A percentile compares a stretch with the other conserved stretches of the same genome.
Evolutionary conservation across 2,888 invertebrate genomes (phyloP).

Genomic region (Busseola fusca): DNA sequence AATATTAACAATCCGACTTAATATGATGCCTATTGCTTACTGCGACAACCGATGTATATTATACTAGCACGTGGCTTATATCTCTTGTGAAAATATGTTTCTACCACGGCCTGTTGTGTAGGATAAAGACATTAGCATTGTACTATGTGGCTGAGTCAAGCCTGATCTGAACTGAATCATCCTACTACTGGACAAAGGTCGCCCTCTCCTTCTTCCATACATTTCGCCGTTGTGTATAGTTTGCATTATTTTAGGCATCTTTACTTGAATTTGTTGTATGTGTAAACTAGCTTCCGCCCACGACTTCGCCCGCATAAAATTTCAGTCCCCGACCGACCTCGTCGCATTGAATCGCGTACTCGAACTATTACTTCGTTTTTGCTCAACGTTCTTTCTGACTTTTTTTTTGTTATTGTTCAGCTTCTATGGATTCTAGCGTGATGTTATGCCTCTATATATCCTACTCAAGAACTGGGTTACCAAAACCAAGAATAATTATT

Average conservation of each 20-base stretch:
- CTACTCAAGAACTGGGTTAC: too few relatives aligned
- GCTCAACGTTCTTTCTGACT: neutral
- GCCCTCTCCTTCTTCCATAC: neutral
- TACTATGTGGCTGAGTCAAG: neutral
- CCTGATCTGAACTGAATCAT: neutral
- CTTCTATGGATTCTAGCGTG: neutral
- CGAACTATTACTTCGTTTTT: neutral
- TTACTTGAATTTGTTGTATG: neutral
- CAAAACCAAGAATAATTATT: neutral
- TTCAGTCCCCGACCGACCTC: neutral
- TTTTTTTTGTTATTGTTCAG: neutral
- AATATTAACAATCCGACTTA: constrained; percentile 83
- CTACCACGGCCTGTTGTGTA: constrained; percentile 9
- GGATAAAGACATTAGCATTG: constrained; percentile 31
- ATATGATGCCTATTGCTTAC: constrained; percentile 75
- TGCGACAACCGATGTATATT: constrained; percentile 69
- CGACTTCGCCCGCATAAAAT: neutral
- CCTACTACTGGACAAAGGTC: neutral
- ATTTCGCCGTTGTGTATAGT: neutral
- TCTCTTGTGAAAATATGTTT: constrained; percentile 1
- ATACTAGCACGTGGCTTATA: constrained; percentile 26
- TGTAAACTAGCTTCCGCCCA: neutral
- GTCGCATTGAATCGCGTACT: neutral
- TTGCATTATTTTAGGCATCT: neutral
- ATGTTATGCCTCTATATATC: neutral